Conservation (phyloP, 2,888 invertebrate genomes). For the Callinectes sapidus region DNA sequence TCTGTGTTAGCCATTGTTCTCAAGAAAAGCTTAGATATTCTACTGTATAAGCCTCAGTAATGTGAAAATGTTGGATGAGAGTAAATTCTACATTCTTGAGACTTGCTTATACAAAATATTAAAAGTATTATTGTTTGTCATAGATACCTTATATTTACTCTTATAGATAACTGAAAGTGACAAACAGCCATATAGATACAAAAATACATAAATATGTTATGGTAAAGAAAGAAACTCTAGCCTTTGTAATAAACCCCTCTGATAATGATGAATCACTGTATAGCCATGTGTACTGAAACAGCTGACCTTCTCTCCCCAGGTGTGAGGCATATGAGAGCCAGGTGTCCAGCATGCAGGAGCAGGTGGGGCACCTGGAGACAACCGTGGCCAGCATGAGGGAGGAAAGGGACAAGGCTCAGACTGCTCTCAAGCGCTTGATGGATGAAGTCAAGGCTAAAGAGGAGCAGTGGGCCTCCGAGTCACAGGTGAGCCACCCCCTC, state of each 20-base stretch:
- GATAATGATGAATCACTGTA: no score
- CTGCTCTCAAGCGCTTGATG: slow-evolving; percentile 60
- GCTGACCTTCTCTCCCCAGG: slow-evolving; percentile 5
- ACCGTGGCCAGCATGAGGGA: slow-evolving; percentile 33
- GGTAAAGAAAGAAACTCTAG: not conserved
- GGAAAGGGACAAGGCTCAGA: slow-evolving; percentile 59
- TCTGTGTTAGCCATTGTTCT: no score
- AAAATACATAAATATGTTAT: no score
- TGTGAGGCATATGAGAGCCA: slow-evolving; percentile 53
- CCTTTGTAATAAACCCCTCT: not conserved
- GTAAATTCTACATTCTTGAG: no score
- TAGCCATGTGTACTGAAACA: not conserved
- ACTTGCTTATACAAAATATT: no score
- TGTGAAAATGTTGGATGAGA: no score
- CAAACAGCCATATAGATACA: no score
- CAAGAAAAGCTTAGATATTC: no score
- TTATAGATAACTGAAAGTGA: no score
- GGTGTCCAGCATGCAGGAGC: slow-evolving; percentile 48
- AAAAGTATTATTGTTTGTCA: no score
- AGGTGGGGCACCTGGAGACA: slow-evolving; percentile 34
- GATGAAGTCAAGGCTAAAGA: slow-evolving; percentile 65
- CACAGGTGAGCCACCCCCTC: slow-evolving; percentile 46
- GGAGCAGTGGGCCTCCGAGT: slow-evolving; percentile 61
- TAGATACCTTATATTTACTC: no score
- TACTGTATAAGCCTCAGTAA: no score